phyloP scores from a whole-genome alignment of 2,888 invertebrate species.

The Yponomeuta sedellus region DNA sequence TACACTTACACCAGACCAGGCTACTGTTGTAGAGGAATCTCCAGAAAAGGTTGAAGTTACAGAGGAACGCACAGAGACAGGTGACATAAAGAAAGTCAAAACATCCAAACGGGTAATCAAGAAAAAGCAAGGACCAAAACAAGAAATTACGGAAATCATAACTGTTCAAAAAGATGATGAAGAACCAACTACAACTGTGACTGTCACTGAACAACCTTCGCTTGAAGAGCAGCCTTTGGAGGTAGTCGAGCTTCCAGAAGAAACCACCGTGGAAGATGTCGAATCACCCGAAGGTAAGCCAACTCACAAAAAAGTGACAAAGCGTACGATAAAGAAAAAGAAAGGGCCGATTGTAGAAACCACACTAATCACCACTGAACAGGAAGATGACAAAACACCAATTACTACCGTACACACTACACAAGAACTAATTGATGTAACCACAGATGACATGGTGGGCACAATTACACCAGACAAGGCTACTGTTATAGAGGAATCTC shows the following conservation, averaged over 20 bases:
- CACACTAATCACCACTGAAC: conserved; percentile 27
- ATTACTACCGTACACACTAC: conserved; percentile 38
- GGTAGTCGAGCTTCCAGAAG: conserved; percentile 32
- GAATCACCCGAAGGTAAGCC: conserved; percentile 18
- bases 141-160: conserved; percentile 34
- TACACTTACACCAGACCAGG: conserved; percentile 27
- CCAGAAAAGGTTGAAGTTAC: conserved; percentile 46
- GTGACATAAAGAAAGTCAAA: conserved; percentile 21
- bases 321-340: conserved; percentile 48
- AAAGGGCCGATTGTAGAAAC: conserved; percentile 33
- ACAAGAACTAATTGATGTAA: conserved; percentile 27
- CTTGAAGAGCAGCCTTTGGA: neutral
- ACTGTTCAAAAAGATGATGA: conserved; percentile 41
- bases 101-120: conserved; percentile 33
- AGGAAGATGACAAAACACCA: conserved; percentile 26
- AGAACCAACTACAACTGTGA: conserved; percentile 40
- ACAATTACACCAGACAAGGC: conserved; percentile 12
- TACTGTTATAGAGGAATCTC: conserved; percentile 16
- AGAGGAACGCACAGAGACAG: conserved; percentile 32
- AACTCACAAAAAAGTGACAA: conserved; percentile 37
- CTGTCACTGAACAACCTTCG: conserved; percentile 33
- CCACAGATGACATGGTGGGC: conserved; percentile 21
- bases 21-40: conserved; percentile 17
- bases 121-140: conserved; percentile 30
- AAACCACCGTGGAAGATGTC: conserved; percentile 25